Percentiles rank a stretch among this genome's conserved stretches.
These are phyloP conservation scores for Bothrops jararaca DNA, from an alignment of 2,113 vertebrate species.

Conservation along the genomic window DNA sequence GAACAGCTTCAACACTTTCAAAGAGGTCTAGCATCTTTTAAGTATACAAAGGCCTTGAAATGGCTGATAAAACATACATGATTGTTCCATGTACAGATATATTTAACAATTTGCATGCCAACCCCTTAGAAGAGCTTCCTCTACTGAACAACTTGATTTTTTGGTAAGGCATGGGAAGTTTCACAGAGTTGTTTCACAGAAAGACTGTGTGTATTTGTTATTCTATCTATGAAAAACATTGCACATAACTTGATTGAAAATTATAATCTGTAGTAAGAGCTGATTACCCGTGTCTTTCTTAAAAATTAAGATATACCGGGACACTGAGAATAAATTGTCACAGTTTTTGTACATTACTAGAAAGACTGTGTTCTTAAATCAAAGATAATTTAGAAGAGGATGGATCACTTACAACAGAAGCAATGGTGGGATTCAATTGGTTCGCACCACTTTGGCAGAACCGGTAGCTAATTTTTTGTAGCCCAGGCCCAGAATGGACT, in stretches of 20 bases:
- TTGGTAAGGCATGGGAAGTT: background rate
- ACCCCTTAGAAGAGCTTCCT: background rate
- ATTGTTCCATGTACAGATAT: background rate
- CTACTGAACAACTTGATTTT: background rate
- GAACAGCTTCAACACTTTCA: background rate
- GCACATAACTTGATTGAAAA: background rate
- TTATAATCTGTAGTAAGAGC: background rate
- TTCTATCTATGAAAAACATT: background rate
- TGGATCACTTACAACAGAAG: background rate
- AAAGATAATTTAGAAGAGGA: background rate
- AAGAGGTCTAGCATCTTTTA: background rate
- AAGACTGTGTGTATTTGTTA: background rate
- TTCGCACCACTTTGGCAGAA: too few relatives aligned
- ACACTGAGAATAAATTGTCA: background rate
- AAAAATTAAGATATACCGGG: background rate
- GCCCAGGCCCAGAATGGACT: too few relatives aligned
- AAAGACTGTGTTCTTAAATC: background rate
- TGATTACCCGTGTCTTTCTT: background rate
- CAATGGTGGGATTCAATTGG: too few relatives aligned
- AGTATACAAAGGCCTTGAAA: background rate
- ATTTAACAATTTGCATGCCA: background rate
- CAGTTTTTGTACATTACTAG: background rate
- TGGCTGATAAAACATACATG: background rate
- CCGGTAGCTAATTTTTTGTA: background rate
- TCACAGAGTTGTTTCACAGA: background rate